Evolutionary conservation across 2,113 vertebrate genomes (phyloP).

Genomic region (Pluvianellus socialis): DNA sequence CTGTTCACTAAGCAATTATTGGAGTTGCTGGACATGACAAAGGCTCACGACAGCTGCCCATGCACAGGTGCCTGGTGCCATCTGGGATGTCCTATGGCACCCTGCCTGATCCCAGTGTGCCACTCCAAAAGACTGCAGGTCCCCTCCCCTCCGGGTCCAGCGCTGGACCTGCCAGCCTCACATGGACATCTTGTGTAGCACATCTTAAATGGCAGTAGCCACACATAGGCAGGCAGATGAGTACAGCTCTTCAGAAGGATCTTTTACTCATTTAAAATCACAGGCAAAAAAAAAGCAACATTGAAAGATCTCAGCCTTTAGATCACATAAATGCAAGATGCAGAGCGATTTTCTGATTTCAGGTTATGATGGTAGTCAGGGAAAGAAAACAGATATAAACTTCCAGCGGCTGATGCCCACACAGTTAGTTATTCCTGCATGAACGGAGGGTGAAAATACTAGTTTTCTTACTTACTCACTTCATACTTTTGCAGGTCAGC

Average conservation of each 20-base stretch:
- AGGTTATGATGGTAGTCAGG: background rate
- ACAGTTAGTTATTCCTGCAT: background rate
- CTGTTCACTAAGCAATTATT: background rate
- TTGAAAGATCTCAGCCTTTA: background rate
- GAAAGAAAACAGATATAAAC: background rate
- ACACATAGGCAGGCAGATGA: background rate
- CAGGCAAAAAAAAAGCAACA: background rate
- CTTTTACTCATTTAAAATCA: background rate
- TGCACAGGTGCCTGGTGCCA: fast-evolving
- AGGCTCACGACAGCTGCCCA: background rate
- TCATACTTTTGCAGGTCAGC: background rate
- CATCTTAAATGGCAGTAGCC: background rate
- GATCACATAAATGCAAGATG: background rate
- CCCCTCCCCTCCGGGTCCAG: background rate
- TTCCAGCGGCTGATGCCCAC: background rate
- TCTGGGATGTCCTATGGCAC: background rate
- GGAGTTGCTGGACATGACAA: background rate
- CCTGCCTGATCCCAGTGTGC: background rate
- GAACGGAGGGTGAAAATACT: background rate
- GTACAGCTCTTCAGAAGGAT: background rate
- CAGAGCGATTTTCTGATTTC: background rate
- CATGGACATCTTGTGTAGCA: background rate
- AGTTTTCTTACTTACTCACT: background rate
- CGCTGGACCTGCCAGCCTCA: background rate
- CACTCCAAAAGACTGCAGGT: background rate